Base-by-base conservation (phyloP, 2,888 invertebrate species). In the Drosophila dives region DNA sequence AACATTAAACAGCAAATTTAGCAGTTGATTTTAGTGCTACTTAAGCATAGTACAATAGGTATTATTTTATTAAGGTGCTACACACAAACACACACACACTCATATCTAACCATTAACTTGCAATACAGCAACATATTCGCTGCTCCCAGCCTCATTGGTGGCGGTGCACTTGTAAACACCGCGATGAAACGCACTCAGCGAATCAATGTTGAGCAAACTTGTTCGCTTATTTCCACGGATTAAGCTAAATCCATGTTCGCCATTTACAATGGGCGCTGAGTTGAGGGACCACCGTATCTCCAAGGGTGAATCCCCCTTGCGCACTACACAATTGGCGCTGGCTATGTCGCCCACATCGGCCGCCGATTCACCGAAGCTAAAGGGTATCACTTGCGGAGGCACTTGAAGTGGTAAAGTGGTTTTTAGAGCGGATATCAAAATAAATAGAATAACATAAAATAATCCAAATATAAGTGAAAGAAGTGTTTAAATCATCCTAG, bases 121-220 rank as follows among this genome's bases (percentile, higher is more conserved):
- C 70, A 95, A 92, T 80, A 93, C 93, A 62, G 96, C 94, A 49
- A 95, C 94, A 90, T 95, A 95, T 93, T 95, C 95, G 77, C 95
- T 94, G 89, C 94, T 94, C 73, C 97, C 97, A 55, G 96, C 96
- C 88, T 92, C 93, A 77, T 97, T 97, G 85, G 94, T 94, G 15
- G 96, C 97, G 64, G 95, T 94, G 91, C 97, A 97, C 58, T 96
- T 96, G 91, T 96, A 97, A 92, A 95, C 95, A 68, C 97, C 97
- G 82, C 95, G 95, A 91, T 97, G 96, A 67, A 94, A 94, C 56
- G 95, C 95, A 64, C 94, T 94, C 36, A 96, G 94, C 11, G 95
- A 94, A 67, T 94, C 94, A 77, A 95, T 94, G 77, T 93, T 94
- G 65, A 95, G 85, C 29, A 93, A 92, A 76, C 94, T 92, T 65